Evolutionary conservation across 2,888 invertebrate species (phyloP).

Genomic region (Dynastes tityus): DNA sequence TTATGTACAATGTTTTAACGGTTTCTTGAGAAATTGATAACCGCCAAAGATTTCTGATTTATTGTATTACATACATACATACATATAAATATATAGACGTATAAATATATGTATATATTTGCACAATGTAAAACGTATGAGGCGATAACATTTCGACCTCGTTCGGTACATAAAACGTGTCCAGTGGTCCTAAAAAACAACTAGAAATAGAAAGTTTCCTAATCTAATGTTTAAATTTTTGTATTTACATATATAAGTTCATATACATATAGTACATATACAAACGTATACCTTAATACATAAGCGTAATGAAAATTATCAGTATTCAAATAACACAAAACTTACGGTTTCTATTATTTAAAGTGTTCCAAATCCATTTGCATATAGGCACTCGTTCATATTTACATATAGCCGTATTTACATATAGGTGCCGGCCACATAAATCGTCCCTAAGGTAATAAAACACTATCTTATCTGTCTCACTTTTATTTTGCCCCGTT

Average conservation of each 20-base stretch:
- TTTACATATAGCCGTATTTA: neutral
- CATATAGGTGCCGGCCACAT: neutral
- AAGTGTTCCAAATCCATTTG: constrained; percentile 1
- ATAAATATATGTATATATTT: neutral
- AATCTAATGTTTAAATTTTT: constrained; percentile 19
- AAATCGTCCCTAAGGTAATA: constrained; percentile 14
- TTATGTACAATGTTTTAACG: too few relatives aligned
- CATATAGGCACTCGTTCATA: neutral
- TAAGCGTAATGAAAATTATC: constrained; percentile 3
- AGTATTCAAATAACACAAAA: constrained; percentile 17
- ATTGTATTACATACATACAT: too few relatives aligned
- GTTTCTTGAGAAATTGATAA: too few relatives aligned
- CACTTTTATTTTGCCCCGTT: constrained; percentile 11
- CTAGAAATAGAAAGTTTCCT: constrained; percentile 29
- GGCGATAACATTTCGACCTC: constrained; percentile 5
- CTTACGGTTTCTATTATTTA: constrained; percentile 13
- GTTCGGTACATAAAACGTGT: constrained; percentile 4
- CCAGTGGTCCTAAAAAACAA: constrained; percentile 7
- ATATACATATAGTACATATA: neutral
- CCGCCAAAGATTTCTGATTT: too few relatives aligned
- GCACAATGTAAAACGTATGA: neutral
- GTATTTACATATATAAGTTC: neutral
- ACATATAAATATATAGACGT: too few relatives aligned
- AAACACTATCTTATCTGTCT: constrained; percentile 12
- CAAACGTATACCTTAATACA: neutral